Base-by-base conservation (phyloP, 2,888 invertebrate genomes). In the Listrodromus nycthemerus region DNA sequence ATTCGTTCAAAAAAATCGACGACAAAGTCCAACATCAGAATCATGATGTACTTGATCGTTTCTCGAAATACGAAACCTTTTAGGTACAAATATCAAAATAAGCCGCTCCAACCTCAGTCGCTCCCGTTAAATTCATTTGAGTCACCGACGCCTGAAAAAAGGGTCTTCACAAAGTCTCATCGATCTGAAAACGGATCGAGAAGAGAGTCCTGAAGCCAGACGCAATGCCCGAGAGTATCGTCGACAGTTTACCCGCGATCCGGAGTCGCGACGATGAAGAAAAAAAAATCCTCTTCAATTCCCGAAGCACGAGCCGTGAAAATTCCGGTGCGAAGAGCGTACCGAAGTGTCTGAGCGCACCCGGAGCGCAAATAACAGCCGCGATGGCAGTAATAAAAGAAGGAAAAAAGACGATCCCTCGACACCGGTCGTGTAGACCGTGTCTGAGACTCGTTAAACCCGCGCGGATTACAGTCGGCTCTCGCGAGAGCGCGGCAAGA, bases 401-500 rank as follows among this genome's bases (percentile, higher is more conserved):
- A 19, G 30, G 45, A 41, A 21, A 8, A 66, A 77, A 52, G 71
- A 76, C 70, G 71, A 76, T 55, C 50, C 76, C 76, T 65, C 85
- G 84, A 84, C 87, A 67, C 83, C 73, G 71, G 73, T 58, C 69
- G 50, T 30, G 6, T 16, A 45, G 50, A 19, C 50, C 30, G 33
- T 77, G 66, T 77, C 77, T 50, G 82, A 67, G 82, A 61, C 77
- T 82, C 67, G 73, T 74, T 74, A 52, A 65, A 65, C 61, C 61
- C 7, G 63, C 76, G 30, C n/a, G 79, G 85, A 83, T 86, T 84
- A 84, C 70, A 74, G 86, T 83, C n/a, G 63, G 77, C 55, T 61
- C 48, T 80, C 63, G 33, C 67, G 70, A 67, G 21, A 50, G 70
- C 30, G 66, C 52, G 48, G 73, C 33, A 41, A 33, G 70, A 55